Base-by-base conservation (phyloP, 1,140 invertebrate genomes). In the Homalodisca vitripennis region DNA sequence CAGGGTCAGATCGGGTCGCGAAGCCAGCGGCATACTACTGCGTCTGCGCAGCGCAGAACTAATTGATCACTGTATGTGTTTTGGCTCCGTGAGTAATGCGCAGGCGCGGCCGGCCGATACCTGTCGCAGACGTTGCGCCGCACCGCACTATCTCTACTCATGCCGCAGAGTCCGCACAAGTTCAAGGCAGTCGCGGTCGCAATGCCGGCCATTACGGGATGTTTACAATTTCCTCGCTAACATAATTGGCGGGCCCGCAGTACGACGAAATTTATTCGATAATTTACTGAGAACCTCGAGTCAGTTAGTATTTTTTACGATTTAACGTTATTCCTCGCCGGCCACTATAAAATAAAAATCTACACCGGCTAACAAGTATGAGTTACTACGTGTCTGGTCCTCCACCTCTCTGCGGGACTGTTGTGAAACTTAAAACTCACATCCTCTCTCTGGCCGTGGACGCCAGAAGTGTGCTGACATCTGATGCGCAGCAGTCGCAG, bases 251-350 rank as follows among this genome's bases (percentile, higher is more conserved):
- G 55, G 55, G 55, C 24, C 55, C 14, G 22, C 14, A 60, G 22
- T 60, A 60, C 24, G 55, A 60, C 55, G 24, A 60, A 60, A 60
- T 60, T 60, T 60, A 60, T 60, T 60, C 55, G 55, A 60, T 60
- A 60, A 60, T 60, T 60, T 60, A 60, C 55, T 27, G n/a, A 27
- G 55, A 60, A 26, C 24, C 55, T 27, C 55, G 27, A 60, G 55
- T 60, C 55, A 60, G 55, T 30, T 30, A 30, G 55, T 29, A 60
- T 60, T 60, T 60, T 60, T 60, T 60, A 60, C 55, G 55, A 60
- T 60, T 60, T 60, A 60, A 30, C 55, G 55, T 60, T 53, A 60
- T 60, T 60, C 24, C 27, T 60, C 48, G 24, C 55, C 14, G 27
- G 55, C 12, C 55, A 30, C 55, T 60, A 60, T 60, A 60, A 60